Percentiles rank a stretch among this genome's conserved stretches.
These are phyloP conservation scores for Phragmatobia fuliginosa DNA, from an alignment of 2,888 invertebrate genomes.

Conservation along the genomic window DNA sequence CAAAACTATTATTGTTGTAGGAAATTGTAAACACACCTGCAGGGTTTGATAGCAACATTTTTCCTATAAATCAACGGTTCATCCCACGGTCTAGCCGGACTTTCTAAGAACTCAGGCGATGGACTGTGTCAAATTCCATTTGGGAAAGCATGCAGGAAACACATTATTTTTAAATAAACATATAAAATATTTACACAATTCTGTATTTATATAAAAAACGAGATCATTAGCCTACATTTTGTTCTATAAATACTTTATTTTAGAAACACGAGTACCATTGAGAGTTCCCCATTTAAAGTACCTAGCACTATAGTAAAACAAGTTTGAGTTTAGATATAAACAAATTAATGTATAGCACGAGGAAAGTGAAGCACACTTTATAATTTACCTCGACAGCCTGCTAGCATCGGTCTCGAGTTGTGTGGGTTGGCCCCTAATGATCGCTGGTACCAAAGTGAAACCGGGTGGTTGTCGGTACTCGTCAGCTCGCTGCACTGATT, in stretches of 20 bases:
- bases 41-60: constrained; percentile 64
- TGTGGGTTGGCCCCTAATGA: constrained; percentile 76
- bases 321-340: too few relatives aligned
- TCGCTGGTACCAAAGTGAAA: constrained; percentile 87
- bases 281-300: too few relatives aligned
- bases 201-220: neutral
- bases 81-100: constrained; percentile 87
- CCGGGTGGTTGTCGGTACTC: constrained; percentile 88
- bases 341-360: neutral
- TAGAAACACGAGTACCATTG: neutral
- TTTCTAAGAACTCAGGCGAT: constrained; percentile 85
- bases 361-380: neutral
- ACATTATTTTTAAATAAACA: neutral
- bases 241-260: neutral
- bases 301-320: too few relatives aligned
- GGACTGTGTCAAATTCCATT: constrained; percentile 67
- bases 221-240: neutral
- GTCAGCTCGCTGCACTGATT: constrained; percentile 85
- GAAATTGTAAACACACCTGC: constrained; percentile 57
- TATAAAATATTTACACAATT: neutral
- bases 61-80: constrained; percentile 79
- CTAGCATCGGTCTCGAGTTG: constrained; percentile 76
- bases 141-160: constrained; percentile 45
- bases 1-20: neutral
- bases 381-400: constrained; percentile 74